Percentiles rank a stretch among this genome's conserved stretches.
phyloP scores from a whole-genome alignment of 2,888 invertebrate species.

The Chymomyza fuscimana region DNA sequence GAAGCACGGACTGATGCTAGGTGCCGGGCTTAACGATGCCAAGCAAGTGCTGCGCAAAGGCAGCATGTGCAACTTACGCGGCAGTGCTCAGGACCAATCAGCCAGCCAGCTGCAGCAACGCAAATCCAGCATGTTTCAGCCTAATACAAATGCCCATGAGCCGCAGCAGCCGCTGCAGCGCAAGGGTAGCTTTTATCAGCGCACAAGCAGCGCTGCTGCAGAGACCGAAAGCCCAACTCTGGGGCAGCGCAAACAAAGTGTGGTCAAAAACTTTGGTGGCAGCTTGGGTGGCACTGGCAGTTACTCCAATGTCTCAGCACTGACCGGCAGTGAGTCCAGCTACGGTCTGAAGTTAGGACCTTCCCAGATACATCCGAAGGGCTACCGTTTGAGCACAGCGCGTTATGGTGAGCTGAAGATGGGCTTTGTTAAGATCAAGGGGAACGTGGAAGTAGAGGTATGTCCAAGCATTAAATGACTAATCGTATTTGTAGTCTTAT shows the following conservation, averaged over 20 bases:
- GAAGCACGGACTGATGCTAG: slow-evolving; percentile 52
- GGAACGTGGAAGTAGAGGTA: slow-evolving; percentile 93
- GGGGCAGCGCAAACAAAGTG: slow-evolving; percentile 67
- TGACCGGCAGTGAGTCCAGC: slow-evolving; percentile 75
- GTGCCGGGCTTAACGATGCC: slow-evolving; percentile 42
- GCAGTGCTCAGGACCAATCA: slow-evolving; percentile 30
- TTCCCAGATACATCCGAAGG: slow-evolving; percentile 90
- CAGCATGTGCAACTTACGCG: slow-evolving; percentile 68
- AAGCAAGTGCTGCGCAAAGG: slow-evolving; percentile 59
- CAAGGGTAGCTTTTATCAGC: slow-evolving; percentile 47
- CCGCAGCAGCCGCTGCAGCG: slow-evolving; percentile 40
- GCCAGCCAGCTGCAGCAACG: slow-evolving; percentile 48
- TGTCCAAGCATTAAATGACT: slow-evolving; percentile 36
- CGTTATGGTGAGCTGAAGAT: slow-evolving; percentile 91
- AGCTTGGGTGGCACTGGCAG: slow-evolving; percentile 41
- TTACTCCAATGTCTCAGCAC: slow-evolving; percentile 52
- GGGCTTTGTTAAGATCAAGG: slow-evolving; percentile 93
- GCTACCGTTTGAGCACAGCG: slow-evolving; percentile 85
- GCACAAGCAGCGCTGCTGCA: slow-evolving; percentile 23
- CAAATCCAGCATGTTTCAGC: slow-evolving; percentile 69
- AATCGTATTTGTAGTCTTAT: not conserved
- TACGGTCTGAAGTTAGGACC: slow-evolving; percentile 88
- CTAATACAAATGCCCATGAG: slow-evolving; percentile 32
- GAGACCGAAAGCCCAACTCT: slow-evolving; percentile 39
- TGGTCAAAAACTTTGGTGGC: slow-evolving; percentile 60